Percentiles rank a stretch among this genome's conserved stretches.
These are phyloP conservation scores for Ophonus ardosiacus DNA, from an alignment of 2,888 invertebrate species.

Conservation along the genomic window DNA sequence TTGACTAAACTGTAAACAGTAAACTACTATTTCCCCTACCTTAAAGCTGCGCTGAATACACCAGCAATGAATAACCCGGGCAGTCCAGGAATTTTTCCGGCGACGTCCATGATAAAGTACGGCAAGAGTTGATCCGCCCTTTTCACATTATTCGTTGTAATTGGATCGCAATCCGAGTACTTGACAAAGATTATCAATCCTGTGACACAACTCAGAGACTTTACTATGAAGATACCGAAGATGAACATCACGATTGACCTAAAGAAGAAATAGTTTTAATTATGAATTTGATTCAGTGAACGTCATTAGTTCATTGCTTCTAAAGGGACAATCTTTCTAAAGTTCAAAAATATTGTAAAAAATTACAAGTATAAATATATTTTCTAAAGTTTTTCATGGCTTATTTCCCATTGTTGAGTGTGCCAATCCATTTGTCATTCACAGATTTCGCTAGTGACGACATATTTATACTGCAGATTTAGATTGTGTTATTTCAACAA, in stretches of 20 bases:
- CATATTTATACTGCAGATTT: too few species aligned
- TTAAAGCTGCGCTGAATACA: constrained; percentile 84
- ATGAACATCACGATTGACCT: constrained; percentile 66
- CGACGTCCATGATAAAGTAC: constrained; percentile 83
- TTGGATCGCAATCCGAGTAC: constrained; percentile 82
- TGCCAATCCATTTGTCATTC: too few species aligned
- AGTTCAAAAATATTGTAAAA: too few species aligned
- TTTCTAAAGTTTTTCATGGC: too few species aligned
- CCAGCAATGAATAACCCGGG: constrained; percentile 86
- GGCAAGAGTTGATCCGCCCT: constrained; percentile 80
- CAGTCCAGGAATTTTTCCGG: constrained; percentile 81
- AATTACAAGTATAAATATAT: too few species aligned
- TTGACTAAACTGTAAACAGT: too few species aligned
- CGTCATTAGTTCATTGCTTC: not conserved
- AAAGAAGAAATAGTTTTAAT: not conserved
- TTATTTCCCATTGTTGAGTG: too few species aligned
- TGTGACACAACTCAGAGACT: constrained; percentile 78
- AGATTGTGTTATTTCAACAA: too few species aligned
- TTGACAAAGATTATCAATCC: constrained; percentile 81
- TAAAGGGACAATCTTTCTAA: too few species aligned
- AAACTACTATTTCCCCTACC: constrained; percentile 70
- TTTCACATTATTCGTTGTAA: constrained; percentile 78
- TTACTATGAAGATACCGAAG: constrained; percentile 78
- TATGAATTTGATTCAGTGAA: not conserved
- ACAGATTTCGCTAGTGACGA: too few species aligned